A percentile compares a stretch with the other conserved stretches of the same genome.
Conservation (phyloP, 2,113 vertebrate genomes). For the Eonycteris spelaea region DNA sequence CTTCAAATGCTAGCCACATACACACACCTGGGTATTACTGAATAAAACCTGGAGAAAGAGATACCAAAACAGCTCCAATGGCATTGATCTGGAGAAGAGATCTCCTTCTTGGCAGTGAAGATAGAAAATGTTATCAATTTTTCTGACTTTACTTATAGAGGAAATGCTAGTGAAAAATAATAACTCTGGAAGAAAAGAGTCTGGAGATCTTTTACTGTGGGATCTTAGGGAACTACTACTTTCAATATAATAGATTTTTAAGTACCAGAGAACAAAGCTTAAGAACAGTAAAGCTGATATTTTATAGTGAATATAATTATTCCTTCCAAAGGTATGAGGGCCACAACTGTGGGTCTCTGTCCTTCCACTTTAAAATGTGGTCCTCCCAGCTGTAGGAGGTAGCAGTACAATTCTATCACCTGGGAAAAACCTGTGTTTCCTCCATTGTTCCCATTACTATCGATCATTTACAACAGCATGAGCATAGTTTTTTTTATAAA, state of each 20-base stretch:
- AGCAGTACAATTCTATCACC: background rate
- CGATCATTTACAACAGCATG: background rate
- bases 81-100: background rate
- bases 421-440: background rate
- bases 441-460: background rate
- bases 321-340: background rate
- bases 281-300: background rate
- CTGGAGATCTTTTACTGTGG: background rate
- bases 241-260: constrained; percentile 2
- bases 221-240: background rate
- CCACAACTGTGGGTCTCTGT: background rate
- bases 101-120: background rate
- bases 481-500: background rate
- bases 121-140: background rate
- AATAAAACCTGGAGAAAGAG: background rate
- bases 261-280: constrained; percentile 20
- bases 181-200: background rate
- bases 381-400: background rate
- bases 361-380: background rate
- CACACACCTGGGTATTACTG: background rate
- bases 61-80: background rate
- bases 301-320: background rate
- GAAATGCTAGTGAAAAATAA: background rate
- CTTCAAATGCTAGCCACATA: background rate
- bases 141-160: constrained; percentile 7